phyloP scores from a whole-genome alignment of 2,797 vertebrate species.

The Eurystomus glaucurus region DNA sequence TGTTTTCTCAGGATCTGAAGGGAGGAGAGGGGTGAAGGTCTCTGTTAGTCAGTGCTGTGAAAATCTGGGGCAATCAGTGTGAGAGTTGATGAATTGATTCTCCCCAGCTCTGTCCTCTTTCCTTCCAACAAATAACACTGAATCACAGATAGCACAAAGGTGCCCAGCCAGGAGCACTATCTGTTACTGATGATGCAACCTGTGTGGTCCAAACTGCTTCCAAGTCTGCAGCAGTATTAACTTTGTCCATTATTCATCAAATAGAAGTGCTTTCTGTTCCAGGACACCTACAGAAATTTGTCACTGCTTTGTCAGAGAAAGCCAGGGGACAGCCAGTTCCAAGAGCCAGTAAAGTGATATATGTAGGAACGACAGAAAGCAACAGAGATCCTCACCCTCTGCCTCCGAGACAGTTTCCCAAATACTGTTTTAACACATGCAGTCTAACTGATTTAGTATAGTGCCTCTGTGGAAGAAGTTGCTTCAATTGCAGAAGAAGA shows the following conservation, averaged over 20 bases:
- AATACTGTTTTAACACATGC: not conserved
- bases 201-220: not conserved
- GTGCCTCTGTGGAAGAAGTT: not conserved
- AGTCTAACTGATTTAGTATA: not conserved
- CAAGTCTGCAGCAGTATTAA: not conserved
- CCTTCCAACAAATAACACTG: not conserved
- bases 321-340: not conserved
- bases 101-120: not conserved
- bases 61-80: not conserved
- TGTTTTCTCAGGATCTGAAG: not conserved
- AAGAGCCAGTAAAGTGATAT: not conserved
- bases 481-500: not conserved
- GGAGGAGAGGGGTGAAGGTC: not conserved
- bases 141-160: not conserved
- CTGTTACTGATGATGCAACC: not conserved
- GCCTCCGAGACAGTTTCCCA: not conserved
- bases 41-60: not conserved
- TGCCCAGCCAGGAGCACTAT: not conserved
- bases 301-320: not conserved
- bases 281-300: not conserved
- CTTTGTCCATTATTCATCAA: not conserved
- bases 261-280: not conserved
- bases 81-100: not conserved
- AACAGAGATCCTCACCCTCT: not conserved
- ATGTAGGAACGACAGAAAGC: not conserved